Base-by-base conservation (phyloP, 2,113 vertebrate species). In the Oryzias curvinotus region DNA sequence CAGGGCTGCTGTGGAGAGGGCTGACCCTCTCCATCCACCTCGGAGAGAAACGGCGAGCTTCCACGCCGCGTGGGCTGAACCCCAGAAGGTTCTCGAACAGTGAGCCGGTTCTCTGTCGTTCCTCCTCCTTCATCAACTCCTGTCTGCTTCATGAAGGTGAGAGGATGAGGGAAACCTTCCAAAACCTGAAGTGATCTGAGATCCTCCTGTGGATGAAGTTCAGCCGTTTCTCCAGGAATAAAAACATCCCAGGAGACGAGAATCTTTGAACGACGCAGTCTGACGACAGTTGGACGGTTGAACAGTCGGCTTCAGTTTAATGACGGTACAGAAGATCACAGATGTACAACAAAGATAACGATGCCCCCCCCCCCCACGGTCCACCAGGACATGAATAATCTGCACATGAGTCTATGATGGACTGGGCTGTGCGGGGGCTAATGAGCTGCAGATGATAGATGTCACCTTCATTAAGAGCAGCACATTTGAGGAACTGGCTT, bases 391-490 rank as follows among this genome's bases (percentile, higher is more conserved):
- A 68, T 85, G 49, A 82, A 84, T 85, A 65, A 86, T 78, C 62
- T 59, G 41, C 68, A 80, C 63, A 69, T 16, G 52, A 65, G 68
- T 77, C 46, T 25, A 63, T 81, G 83, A 88, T 81, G 71, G 75
- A 85, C 88, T 81, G 68, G 80, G 73, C 78, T 83, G 73, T 72
- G 71, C 56, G 54, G 73, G 45, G 70, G 26, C 73, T 88, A 86
- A 90, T 87, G 82, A 90, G 84, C 80, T 86, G 75, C 77, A 89
- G 82, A 89, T 87, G 86, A 88, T 87, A 78, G 67, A 87, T 89
- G 84, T 61, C 53, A 53, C 17, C 26, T 87, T 85, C 80, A 85
- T 89, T 87, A 87, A 59, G 73, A 65, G 68, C 62, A 65, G 73
- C 70, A 63, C 73, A 26, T 77, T 68, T 12, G 58, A 86, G 81